phyloP scores from a whole-genome alignment of 2,113 vertebrate genomes.

The Equus quagga region DNA sequence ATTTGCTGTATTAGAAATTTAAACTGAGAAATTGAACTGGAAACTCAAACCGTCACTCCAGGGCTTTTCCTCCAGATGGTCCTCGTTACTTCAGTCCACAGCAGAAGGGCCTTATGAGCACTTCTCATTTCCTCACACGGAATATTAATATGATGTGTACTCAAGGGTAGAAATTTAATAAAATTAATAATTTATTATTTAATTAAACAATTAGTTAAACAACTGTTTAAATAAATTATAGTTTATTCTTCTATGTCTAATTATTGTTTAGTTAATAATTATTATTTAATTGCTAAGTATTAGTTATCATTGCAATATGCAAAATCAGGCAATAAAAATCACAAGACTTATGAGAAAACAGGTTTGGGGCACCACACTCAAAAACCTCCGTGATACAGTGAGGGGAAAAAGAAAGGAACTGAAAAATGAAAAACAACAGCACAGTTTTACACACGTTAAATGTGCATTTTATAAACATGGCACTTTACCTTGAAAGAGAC shows the following conservation, averaged over 20 bases:
- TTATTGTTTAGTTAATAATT: not conserved
- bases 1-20: slow-evolving; percentile 13
- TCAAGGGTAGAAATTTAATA: not conserved
- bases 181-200: not conserved
- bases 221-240: not conserved
- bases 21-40: slow-evolving; percentile 27
- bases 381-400: not conserved
- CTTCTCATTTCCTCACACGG: not conserved
- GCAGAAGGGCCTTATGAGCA: not conserved
- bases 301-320: not conserved
- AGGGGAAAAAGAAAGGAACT: not conserved
- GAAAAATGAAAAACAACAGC: not conserved
- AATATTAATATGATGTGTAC: not conserved
- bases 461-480: not conserved
- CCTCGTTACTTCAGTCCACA: not conserved
- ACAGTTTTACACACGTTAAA: not conserved
- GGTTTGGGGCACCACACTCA: not conserved
- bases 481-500: not conserved
- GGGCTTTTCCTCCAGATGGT: not conserved
- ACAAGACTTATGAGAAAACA: not conserved
- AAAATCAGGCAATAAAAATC: not conserved
- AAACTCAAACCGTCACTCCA: not conserved
- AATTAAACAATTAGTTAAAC: not conserved
- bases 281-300: not conserved
- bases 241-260: not conserved